Base-by-base conservation (phyloP, 2,797 vertebrate genomes). In the Aratinga solstitialis region DNA sequence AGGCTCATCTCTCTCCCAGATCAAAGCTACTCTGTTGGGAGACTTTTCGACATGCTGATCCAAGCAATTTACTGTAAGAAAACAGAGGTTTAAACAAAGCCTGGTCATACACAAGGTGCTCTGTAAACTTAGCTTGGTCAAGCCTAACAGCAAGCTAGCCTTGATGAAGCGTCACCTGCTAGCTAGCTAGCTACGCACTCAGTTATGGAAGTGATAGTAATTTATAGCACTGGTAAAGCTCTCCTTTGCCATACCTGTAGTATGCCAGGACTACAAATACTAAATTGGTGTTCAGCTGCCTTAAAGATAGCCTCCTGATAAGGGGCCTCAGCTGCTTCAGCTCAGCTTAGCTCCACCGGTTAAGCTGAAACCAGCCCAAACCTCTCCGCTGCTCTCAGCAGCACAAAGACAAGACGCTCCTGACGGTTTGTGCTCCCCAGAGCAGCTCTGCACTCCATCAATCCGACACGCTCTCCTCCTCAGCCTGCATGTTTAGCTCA, bases 1-100 rank as follows among this genome's bases (percentile, higher is more conserved):
- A 16, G 98, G 98, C 61, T 99, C 99, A 89, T 99, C 99, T 89
- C 97, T 98, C 97, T 99, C 99, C 99, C 99, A 99, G 66, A 99
- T 99, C 96, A 99, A 97, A 75, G 99, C 99, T 72, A 99, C 96
- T 88, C 97, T 98, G 89, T 99, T 96, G 0, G 99, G 99, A 93
- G 97, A 97, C 63, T 97, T 98, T 87, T 97, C 98, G 1, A 98
- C 98, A 0, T 99, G 99, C 18, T 98, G 98, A 96, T 99, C 99
- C 98, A 99, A 97, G 96, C 99, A 99, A 96, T 99, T 99, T n/a
- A 99, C 99, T 99, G 97, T 36, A 86, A 92, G 92, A 77, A 96
- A 98, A 94, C 13, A 97, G 18, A 91, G 82, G 30, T 68, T 92
- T 76, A 80, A 74, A 76, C 40, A 91, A 87, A 89, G 40, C 10